These are phyloP conservation scores for Aleiodes alternator DNA, from an alignment of 2,888 invertebrate species.

Conservation along the genomic window DNA sequence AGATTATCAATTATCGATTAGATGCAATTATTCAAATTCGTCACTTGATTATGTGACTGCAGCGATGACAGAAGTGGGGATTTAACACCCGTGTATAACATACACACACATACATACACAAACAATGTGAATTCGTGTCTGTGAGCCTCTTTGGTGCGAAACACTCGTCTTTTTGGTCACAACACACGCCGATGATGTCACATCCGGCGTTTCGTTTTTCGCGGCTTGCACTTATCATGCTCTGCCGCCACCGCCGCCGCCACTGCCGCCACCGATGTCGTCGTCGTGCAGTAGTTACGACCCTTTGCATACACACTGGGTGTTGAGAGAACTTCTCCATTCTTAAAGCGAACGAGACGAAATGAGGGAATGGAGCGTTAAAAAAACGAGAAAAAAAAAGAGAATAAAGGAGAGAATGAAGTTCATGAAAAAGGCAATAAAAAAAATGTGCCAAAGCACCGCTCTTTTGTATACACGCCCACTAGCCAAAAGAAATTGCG, in stretches of 20 bases:
- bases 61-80: slow-evolving; percentile 17
- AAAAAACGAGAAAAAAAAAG: slow-evolving; percentile 4
- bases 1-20: slow-evolving; percentile 12
- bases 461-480: slow-evolving; percentile 19
- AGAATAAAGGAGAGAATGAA: neutral
- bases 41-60: slow-evolving; percentile 1
- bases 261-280: slow-evolving; percentile 40
- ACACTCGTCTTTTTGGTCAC: slow-evolving; percentile 40
- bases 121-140: slow-evolving; percentile 18
- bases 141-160: slow-evolving; percentile 32
- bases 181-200: slow-evolving; percentile 64
- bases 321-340: neutral
- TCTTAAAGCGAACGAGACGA: slow-evolving; percentile 2
- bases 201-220: slow-evolving; percentile 71
- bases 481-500: slow-evolving; percentile 17
- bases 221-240: slow-evolving; percentile 63
- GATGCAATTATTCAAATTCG: neutral
- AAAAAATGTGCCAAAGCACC: slow-evolving; percentile 27
- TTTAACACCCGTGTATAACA: too few relatives aligned
- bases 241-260: slow-evolving; percentile 34
- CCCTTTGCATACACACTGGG: neutral
- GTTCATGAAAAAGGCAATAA: slow-evolving; percentile 12
- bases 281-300: slow-evolving; percentile 26
- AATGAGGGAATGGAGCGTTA: neutral
- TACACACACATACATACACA: too few relatives aligned